Evolutionary conservation across 1,140 invertebrate species (phyloP).

Genomic region (Tetraneura akinire): DNA sequence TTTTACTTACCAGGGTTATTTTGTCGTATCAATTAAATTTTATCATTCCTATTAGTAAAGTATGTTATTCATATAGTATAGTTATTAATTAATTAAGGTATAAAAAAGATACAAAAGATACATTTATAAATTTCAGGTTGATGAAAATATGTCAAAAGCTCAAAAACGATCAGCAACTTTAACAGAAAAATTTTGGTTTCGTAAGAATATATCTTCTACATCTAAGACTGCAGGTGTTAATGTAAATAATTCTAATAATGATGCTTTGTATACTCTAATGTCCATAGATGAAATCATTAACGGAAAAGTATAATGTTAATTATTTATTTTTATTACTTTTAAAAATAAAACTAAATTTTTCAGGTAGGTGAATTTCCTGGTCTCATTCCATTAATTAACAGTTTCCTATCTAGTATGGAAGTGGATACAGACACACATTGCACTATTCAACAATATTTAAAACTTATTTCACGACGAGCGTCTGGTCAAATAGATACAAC

Average conservation of each 20-base stretch:
- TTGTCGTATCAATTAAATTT: constrained; percentile 95
- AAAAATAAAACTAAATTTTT: constrained; percentile 50
- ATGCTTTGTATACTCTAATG: constrained; percentile 70
- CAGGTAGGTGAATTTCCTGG: constrained; percentile 88
- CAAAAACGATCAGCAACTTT: constrained; percentile 86
- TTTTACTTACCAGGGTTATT: constrained; percentile 94
- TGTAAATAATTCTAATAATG: constrained; percentile 56
- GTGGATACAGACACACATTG: constrained; percentile 96
- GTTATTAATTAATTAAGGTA: too few species aligned
- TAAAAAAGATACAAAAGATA: not conserved
- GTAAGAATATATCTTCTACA: constrained; percentile 72
- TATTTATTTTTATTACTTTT: too few species aligned
- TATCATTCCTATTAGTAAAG: constrained; percentile 96
- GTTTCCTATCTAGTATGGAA: constrained; percentile 90
- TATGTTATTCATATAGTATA: constrained; percentile 60
- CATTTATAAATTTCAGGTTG: constrained; percentile 67
- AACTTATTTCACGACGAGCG: constrained; percentile 87
- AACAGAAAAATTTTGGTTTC: constrained; percentile 88
- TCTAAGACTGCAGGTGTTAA: constrained; percentile 57
- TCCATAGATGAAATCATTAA: constrained; percentile 96
- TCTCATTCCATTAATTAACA: constrained; percentile 89
- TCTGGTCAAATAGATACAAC: constrained; percentile 84
- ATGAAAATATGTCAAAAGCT: constrained; percentile 96
- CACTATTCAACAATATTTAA: constrained; percentile 94
- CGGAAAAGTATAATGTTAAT: constrained; percentile 76